Percentiles rank a stretch among this genome's conserved stretches.
phyloP scores from a whole-genome alignment of 2,113 vertebrate species.

The Phyllopteryx taeniolatus region DNA sequence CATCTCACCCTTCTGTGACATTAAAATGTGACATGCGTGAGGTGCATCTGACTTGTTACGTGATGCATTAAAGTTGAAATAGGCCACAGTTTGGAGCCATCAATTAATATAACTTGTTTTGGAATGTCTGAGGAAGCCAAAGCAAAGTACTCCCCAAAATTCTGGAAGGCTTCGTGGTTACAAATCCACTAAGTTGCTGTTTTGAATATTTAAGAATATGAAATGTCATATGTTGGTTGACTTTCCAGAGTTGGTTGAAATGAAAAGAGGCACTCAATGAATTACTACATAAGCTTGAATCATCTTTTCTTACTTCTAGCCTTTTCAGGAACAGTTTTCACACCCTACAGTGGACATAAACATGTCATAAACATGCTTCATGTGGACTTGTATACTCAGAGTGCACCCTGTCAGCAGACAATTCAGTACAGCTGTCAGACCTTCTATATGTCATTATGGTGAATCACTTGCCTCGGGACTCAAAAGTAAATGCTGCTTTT shows the following conservation, averaged over 20 bases:
- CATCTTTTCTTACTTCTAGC: background rate
- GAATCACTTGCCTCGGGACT: constrained; percentile 28
- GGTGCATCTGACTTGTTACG: no score
- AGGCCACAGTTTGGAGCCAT: no score
- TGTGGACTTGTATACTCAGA: constrained; percentile 27
- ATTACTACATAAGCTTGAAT: background rate
- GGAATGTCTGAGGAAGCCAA: no score
- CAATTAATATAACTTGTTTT: no score
- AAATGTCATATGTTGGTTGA: background rate
- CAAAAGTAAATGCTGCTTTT: constrained; percentile 21
- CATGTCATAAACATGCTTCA: constrained; percentile 46
- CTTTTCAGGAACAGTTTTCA: constrained; percentile 27
- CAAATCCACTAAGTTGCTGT: background rate
- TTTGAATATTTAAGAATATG: background rate
- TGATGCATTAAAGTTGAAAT: no score
- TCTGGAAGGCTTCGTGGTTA: background rate
- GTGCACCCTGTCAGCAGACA: constrained; percentile 28
- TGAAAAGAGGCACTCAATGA: constrained; percentile 1
- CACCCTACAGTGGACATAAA: constrained; percentile 35
- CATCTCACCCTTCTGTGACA: no score
- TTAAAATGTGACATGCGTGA: no score
- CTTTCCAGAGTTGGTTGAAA: constrained; percentile 8
- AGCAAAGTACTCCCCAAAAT: background rate
- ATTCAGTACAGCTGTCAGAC: constrained; percentile 41
- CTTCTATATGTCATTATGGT: constrained; percentile 35